Evolutionary conservation across 2,888 invertebrate genomes (phyloP).

Genomic region (Agrochola lychnidis): DNA sequence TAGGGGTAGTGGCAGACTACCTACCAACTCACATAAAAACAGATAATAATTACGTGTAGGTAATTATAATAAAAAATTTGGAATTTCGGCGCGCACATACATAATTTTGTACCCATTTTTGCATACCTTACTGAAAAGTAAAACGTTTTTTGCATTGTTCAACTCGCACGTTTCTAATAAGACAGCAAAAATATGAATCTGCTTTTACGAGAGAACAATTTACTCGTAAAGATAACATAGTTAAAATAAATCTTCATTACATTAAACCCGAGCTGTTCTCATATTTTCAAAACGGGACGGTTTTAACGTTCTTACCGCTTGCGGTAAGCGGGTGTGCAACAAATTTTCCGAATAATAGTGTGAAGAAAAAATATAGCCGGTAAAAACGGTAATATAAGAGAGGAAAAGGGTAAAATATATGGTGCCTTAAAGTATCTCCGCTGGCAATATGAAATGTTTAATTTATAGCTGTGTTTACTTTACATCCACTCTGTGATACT

Average conservation of each 20-base stretch:
- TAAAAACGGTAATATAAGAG: slow-evolving; percentile 70
- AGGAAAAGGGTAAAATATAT: slow-evolving; percentile 73
- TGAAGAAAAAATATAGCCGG: slow-evolving; percentile 73
- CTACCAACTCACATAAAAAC: slow-evolving; percentile 64
- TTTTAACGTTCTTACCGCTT: slow-evolving; percentile 83
- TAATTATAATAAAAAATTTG: slow-evolving; percentile 51
- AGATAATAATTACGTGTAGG: slow-evolving; percentile 53
- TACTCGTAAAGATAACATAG: slow-evolving; percentile 76
- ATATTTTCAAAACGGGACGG: slow-evolving; percentile 83
- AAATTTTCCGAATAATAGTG: slow-evolving; percentile 82
- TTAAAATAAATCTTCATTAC: slow-evolving; percentile 87
- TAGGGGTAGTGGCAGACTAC: slow-evolving; percentile 63
- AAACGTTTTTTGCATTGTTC: slow-evolving; percentile 30
- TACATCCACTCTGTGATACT: slow-evolving; percentile 55
- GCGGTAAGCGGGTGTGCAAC: slow-evolving; percentile 82
- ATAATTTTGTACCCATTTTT: slow-evolving; percentile 20
- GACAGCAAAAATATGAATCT: slow-evolving; percentile 60
- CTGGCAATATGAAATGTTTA: slow-evolving; percentile 71
- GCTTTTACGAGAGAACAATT: slow-evolving; percentile 72
- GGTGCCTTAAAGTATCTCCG: slow-evolving; percentile 71
- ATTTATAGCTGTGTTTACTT: slow-evolving; percentile 69
- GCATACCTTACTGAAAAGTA: slow-evolving; percentile 1
- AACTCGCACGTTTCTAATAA: slow-evolving; percentile 43
- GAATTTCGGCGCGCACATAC: slow-evolving; percentile 11
- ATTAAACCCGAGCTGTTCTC: slow-evolving; percentile 80